These are phyloP conservation scores for Calliphora vicina DNA, from an alignment of 1,140 invertebrate genomes.

Conservation along the genomic window DNA sequence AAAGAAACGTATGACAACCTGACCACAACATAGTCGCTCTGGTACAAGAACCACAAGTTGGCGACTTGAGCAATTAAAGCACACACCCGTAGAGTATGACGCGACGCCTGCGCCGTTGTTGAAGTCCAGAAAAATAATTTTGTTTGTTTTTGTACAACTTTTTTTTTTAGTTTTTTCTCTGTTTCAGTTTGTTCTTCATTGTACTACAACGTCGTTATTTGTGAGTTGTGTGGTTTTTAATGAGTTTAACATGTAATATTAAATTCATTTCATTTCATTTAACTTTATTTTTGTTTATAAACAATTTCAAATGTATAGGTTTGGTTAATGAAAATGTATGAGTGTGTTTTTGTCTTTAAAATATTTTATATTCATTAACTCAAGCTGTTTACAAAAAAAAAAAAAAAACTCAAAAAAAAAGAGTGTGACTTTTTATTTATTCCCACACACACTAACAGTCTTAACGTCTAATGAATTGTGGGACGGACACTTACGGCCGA, in stretches of 20 bases:
- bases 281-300: neutral
- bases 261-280: conserved; percentile 26
- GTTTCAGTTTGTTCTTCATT: neutral
- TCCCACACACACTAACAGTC: neutral
- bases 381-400: conserved; percentile 17
- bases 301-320: no score
- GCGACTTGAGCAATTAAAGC: conserved; percentile 30
- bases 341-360: conserved; percentile 11
- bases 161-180: no score
- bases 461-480: conserved; percentile 8
- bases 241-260: conserved; percentile 39
- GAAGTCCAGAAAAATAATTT: neutral
- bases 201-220: neutral
- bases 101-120: conserved; percentile 29
- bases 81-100: conserved; percentile 22
- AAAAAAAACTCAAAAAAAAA: neutral
- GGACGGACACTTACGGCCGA: neutral
- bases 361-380: conserved; percentile 29
- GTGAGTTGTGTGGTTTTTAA: conserved; percentile 37
- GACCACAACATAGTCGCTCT: neutral
- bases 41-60: conserved; percentile 15
- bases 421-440: conserved; percentile 21
- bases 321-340: neutral
- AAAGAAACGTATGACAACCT: conserved; percentile 18
- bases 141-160: neutral